Base-by-base conservation (phyloP, 2,113 vertebrate species). In the Macaca nemestrina region DNA sequence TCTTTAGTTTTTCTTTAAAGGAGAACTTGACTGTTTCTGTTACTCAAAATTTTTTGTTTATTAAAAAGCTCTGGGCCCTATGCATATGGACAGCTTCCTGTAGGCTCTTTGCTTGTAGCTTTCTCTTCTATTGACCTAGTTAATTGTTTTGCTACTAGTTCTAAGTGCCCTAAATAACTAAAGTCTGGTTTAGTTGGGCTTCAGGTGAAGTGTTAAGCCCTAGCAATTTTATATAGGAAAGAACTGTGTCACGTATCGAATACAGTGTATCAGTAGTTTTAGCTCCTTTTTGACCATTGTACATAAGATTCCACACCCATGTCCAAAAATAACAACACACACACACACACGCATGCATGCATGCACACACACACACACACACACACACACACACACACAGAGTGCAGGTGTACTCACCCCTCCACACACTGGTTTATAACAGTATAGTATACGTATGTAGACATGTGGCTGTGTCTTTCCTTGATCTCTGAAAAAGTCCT, bases 171-270 rank as follows among this genome's bases (percentile, higher is more conserved):
- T 92, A 79, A 82, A 80, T 90, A 32, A 83, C 18, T 70, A 40
- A 75, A 64, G 48, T 68, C n/a, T 80, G 86, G 72, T 68, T 96
- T 95, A 18, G 90, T 92, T 95, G 87, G 45, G 32, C 92, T 81
- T 94, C 61, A 52, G 10, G 23, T 93, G 22, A 90, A 93, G 35
- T 64, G 12, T 93, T 94, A 91, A 45, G 85, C 61, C 87, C 67
- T 61, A 73, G 17, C 27, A 81, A 43, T 84, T 61, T 84, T 90
- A 91, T 45, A 27, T 52, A 91, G 40, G 23, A 78, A 85, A 78
- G n/a, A 83, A 86, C 8, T 79, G 48, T 93, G 61, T 85, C 23
- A 30, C 38, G 8, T 59, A 59, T 87, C 67, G 30, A 75, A 30
- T 90, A 67, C 8, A 90, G 3, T 82, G n/a, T 81, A 17, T 95